Conservation (phyloP, 2,888 invertebrate species). For the Zaprionus bogoriensis region DNA sequence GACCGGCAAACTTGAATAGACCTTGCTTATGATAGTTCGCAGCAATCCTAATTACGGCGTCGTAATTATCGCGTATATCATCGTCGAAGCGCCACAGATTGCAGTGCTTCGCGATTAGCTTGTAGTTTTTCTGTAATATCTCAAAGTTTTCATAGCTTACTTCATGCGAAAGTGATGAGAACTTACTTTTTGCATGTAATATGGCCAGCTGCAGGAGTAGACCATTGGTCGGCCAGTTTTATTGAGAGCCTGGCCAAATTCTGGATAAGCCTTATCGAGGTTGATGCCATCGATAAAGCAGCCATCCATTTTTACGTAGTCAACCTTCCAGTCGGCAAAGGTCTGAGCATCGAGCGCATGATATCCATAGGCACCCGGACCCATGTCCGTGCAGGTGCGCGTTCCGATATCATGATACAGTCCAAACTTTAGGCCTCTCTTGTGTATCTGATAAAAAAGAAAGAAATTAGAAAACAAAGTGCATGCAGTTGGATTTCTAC, state of each 20-base stretch:
- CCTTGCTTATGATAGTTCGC: slow-evolving; percentile 84
- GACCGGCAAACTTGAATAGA: slow-evolving; percentile 85
- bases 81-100: slow-evolving; percentile 87
- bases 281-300: slow-evolving; percentile 85
- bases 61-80: slow-evolving; percentile 86
- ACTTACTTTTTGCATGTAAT: slow-evolving; percentile 85
- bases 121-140: slow-evolving; percentile 84
- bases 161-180: accelerated
- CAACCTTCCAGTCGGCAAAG: slow-evolving; percentile 90
- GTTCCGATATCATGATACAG: slow-evolving; percentile 90
- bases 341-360: slow-evolving; percentile 87
- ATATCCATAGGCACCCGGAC: slow-evolving; percentile 86
- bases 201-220: slow-evolving; percentile 91
- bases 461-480: neutral
- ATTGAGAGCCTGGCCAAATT: slow-evolving; percentile 87
- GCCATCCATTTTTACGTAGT: slow-evolving; percentile 91
- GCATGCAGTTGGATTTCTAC: too few species aligned
- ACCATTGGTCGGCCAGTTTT: slow-evolving; percentile 88
- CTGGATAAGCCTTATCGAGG: slow-evolving; percentile 86
- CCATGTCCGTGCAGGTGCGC: slow-evolving; percentile 87
- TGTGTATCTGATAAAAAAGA: slow-evolving; percentile 85
- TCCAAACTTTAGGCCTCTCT: slow-evolving; percentile 88
- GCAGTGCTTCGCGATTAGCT: slow-evolving; percentile 84
- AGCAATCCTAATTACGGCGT: slow-evolving; percentile 85
- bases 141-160: too few species aligned